phyloP scores from a whole-genome alignment of 1,140 invertebrate genomes.

The Hyposmocoma kahamanoa region DNA sequence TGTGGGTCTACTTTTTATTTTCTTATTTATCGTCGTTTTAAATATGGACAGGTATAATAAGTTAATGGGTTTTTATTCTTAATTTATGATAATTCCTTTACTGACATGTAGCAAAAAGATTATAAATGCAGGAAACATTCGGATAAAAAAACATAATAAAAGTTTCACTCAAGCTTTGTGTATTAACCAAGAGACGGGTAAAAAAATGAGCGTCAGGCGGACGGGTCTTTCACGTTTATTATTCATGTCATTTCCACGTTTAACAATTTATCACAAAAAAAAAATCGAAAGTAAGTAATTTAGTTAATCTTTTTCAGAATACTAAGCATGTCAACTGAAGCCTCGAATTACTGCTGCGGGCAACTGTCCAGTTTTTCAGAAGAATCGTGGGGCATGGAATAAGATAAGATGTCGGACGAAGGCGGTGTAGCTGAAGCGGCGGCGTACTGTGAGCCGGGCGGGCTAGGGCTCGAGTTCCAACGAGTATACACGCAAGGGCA shows the following conservation, averaged over 20 bases:
- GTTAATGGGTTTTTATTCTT: constrained; percentile 7
- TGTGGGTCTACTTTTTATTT: neutral
- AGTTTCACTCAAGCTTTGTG: no score
- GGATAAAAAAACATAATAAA: no score
- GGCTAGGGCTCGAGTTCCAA: constrained; percentile 51
- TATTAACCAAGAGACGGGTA: constrained; percentile 2
- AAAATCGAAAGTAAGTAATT: neutral
- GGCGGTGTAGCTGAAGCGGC: constrained; percentile 16
- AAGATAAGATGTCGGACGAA: constrained; percentile 28
- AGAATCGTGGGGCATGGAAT: neutral
- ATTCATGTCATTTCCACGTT: neutral
- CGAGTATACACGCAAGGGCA: constrained; percentile 54
- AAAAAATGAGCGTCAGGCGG: neutral
- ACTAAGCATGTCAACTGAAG: constrained; percentile 8
- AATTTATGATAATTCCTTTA: constrained; percentile 21
- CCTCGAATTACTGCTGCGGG: no score
- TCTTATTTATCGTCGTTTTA: neutral
- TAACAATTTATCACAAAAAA: neutral
- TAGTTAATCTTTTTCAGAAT: constrained; percentile 18
- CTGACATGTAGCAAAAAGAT: constrained; percentile 3
- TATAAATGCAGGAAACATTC: constrained; percentile 8
- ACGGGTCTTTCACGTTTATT: neutral
- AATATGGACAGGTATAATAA: neutral
- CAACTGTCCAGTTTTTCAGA: neutral
- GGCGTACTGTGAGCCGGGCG: constrained; percentile 61